Conservation (phyloP, 2,888 invertebrate species). For the Cosmorhoe ocellata region DNA sequence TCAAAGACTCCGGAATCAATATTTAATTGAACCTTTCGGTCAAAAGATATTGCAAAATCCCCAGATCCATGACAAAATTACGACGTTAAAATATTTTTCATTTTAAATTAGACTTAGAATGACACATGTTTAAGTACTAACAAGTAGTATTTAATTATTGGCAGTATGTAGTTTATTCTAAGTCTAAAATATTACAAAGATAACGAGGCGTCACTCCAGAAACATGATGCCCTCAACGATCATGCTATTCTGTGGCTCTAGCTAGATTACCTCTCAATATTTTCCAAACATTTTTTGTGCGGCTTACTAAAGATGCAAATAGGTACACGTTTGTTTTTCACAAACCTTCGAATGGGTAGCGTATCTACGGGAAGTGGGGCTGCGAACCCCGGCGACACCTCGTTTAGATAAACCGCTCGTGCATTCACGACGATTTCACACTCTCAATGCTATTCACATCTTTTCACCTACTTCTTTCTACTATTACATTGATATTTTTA, state of each 20-base stretch:
- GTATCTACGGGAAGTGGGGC: constrained; percentile 26
- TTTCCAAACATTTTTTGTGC: neutral
- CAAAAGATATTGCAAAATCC: constrained; percentile 10
- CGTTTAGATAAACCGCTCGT: constrained; percentile 35
- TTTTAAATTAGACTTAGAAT: too few relatives aligned
- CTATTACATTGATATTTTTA: constrained; percentile 5
- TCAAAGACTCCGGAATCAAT: constrained; percentile 30
- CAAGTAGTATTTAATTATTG: too few relatives aligned
- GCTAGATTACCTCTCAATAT: constrained; percentile 10
- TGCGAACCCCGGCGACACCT: constrained; percentile 28
- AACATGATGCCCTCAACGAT: too few relatives aligned
- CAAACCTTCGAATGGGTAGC: constrained; percentile 19
- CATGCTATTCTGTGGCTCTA: too few relatives aligned
- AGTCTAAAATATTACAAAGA: too few relatives aligned
- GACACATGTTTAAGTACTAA: too few relatives aligned
- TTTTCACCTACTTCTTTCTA: constrained; percentile 6
- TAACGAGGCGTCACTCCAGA: too few relatives aligned
- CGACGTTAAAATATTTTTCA: neutral
- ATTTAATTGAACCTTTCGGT: constrained; percentile 33
- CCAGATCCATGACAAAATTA: neutral
- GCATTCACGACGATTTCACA: constrained; percentile 30
- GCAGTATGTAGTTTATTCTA: too few relatives aligned
- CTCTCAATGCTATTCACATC: constrained; percentile 32
- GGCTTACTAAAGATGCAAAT: constrained; percentile 21
- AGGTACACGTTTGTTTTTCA: constrained; percentile 27